These are phyloP conservation scores for Oscheius myriophilus DNA, from an alignment of 2,888 invertebrate species.

Conservation along the genomic window DNA sequence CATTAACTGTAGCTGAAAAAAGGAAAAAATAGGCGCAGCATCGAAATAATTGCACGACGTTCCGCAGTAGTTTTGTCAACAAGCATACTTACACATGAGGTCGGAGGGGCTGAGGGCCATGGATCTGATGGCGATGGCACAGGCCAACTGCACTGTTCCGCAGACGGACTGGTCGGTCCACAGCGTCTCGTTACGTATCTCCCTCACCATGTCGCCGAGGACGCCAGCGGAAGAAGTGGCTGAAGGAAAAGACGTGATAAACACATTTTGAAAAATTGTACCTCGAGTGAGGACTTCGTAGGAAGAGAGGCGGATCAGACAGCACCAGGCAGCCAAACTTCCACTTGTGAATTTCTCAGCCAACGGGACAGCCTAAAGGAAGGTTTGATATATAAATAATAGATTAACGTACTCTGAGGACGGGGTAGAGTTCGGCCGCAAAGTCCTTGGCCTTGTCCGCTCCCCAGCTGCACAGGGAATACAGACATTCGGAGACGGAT, in stretches of 20 bases:
- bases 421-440: slow-evolving; percentile 35
- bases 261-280: no score
- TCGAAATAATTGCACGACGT: no score
- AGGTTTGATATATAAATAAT: not conserved
- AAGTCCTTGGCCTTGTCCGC: slow-evolving; percentile 32
- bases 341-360: slow-evolving; percentile 36
- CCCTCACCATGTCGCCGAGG: slow-evolving; percentile 38
- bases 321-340: slow-evolving; percentile 40
- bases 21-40: not conserved
- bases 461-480: slow-evolving; percentile 36
- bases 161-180: slow-evolving; percentile 52
- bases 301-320: slow-evolving; percentile 42
- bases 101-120: slow-evolving; percentile 45
- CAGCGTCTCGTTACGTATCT: slow-evolving; percentile 48
- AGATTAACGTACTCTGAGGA: slow-evolving; percentile 30
- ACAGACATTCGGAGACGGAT: slow-evolving; percentile 32
- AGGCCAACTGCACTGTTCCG: slow-evolving; percentile 48
- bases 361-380: slow-evolving; percentile 34
- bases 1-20: slow-evolving; percentile 40
- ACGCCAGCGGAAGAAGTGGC: slow-evolving; percentile 36
- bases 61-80: no score
- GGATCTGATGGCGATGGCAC: slow-evolving; percentile 40
- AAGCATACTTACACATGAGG: slow-evolving; percentile 31
- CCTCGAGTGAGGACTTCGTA: slow-evolving; percentile 43
- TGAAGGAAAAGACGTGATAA: slow-evolving; percentile 23